Percentiles rank a stretch among this genome's conserved stretches.
Conservation (phyloP, 2,797 vertebrate genomes). For the Periophthalmus magnuspinnatus region DNA sequence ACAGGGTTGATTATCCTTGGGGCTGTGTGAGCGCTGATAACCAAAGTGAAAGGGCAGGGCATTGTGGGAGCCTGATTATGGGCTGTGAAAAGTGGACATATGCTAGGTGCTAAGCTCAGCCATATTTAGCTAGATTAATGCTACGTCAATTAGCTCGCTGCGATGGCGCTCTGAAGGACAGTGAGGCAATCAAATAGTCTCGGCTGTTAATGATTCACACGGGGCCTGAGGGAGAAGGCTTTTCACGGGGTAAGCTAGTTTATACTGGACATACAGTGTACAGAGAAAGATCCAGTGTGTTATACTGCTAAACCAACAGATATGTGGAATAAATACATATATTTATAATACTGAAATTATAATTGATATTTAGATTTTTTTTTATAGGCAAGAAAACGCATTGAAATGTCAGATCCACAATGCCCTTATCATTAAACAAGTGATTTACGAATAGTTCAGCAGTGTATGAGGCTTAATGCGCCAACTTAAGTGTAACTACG, state of each 20-base stretch:
- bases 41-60: constrained; percentile 21
- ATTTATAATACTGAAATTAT: background rate
- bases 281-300: background rate
- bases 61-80: constrained; percentile 48
- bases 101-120: constrained; percentile 47
- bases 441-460: too few species aligned
- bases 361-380: too few species aligned
- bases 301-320: background rate
- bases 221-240: constrained; percentile 40
- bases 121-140: constrained; percentile 62
- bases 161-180: constrained; percentile 66
- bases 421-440: too few species aligned
- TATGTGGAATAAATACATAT: background rate
- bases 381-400: too few species aligned
- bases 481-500: too few species aligned
- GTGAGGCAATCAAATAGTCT: constrained; percentile 63
- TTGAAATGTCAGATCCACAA: too few species aligned
- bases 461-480: too few species aligned
- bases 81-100: constrained; percentile 57
- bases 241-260: constrained; percentile 48
- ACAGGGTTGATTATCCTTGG: constrained; percentile 33
- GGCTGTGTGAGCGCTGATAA: constrained; percentile 18
- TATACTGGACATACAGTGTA: constrained; percentile 25
- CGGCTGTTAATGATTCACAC: constrained; percentile 59
- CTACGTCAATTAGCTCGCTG: constrained; percentile 58